phyloP scores from a whole-genome alignment of 2,888 invertebrate species.

The Nemotelus nigrinus region DNA sequence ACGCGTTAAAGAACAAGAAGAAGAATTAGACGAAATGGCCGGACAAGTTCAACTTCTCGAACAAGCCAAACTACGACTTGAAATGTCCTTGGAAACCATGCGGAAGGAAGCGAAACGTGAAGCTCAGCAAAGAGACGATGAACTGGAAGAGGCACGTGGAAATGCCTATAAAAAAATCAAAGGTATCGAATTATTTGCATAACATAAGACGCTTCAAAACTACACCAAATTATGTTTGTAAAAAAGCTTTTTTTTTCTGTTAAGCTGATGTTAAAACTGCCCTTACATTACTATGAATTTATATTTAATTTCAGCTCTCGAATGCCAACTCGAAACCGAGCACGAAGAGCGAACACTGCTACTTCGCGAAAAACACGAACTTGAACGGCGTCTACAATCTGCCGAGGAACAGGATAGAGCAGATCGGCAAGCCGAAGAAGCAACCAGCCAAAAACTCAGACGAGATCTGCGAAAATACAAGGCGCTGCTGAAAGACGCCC shows the following conservation, averaged over 20 bases:
- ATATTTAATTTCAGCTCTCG: slow-evolving; percentile 71
- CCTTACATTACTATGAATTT: neutral
- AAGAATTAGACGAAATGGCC: slow-evolving; percentile 94
- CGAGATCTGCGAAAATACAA: slow-evolving; percentile 89
- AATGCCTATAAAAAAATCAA: slow-evolving; percentile 92
- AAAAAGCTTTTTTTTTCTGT: neutral
- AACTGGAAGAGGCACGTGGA: slow-evolving; percentile 90
- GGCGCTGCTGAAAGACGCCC: slow-evolving; percentile 89
- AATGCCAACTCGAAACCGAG: slow-evolving; percentile 91
- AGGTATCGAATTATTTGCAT: slow-evolving; percentile 64
- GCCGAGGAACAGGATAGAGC: slow-evolving; percentile 80
- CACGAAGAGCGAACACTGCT: slow-evolving; percentile 90
- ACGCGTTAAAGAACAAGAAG: slow-evolving; percentile 87
- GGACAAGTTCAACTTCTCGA: slow-evolving; percentile 90
- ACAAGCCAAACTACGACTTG: slow-evolving; percentile 90
- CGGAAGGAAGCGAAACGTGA: slow-evolving; percentile 91
- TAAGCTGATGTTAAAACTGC: neutral
- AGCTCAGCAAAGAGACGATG: slow-evolving; percentile 90
- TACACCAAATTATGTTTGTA: neutral
- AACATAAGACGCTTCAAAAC: neutral
- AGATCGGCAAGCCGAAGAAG: slow-evolving; percentile 77
- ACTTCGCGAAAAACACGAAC: slow-evolving; percentile 88
- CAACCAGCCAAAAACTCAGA: slow-evolving; percentile 77
- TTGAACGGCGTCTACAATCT: slow-evolving; percentile 85
- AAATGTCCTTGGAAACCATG: slow-evolving; percentile 93